These are phyloP conservation scores for Nebria salina DNA, from an alignment of 2,888 invertebrate genomes.

Conservation along the genomic window DNA sequence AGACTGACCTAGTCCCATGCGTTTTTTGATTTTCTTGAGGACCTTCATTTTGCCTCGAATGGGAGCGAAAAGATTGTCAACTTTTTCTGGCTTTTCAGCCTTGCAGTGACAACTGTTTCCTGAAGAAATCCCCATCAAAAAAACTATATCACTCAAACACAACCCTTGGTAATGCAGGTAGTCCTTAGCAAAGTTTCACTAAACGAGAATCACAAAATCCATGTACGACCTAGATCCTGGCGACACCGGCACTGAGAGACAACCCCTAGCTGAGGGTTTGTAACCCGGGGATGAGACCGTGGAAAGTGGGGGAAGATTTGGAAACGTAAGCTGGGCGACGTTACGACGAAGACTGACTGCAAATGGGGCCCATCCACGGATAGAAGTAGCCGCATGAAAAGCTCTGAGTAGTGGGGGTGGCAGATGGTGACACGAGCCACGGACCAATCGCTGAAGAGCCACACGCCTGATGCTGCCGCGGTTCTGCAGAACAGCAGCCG, in stretches of 20 bases:
- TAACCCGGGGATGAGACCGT: conserved; percentile 13
- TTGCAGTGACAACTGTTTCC: conserved; percentile 58
- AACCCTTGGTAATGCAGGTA: conserved; percentile 22
- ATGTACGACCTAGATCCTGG: conserved; percentile 5
- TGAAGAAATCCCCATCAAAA: conserved; percentile 61
- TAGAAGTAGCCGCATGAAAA: conserved; percentile 35
- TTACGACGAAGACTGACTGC: conserved; percentile 50
- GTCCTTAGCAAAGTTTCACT: conserved; percentile 12
- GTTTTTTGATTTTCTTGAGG: conserved; percentile 87
- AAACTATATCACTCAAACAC: conserved; percentile 48
- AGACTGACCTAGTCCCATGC: conserved; percentile 86
- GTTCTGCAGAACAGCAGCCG: conserved; percentile 66
- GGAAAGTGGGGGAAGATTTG: conserved; percentile 38
- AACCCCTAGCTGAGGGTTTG: conserved; percentile 3
- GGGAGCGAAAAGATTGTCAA: conserved; percentile 63
- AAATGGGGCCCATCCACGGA: conserved; percentile 42
- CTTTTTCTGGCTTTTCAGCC: conserved; percentile 53
- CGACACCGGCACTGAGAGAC: conserved; percentile 24
- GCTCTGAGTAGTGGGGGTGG: conserved; percentile 53
- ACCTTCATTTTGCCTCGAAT: conserved; percentile 84
- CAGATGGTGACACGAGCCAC: conserved; percentile 66
- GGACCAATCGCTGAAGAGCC: conserved; percentile 68
- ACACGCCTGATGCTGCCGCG: conserved; percentile 67
- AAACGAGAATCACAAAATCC: conserved; percentile 39
- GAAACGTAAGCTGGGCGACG: conserved; percentile 30